Percentiles rank a stretch among this genome's conserved stretches.
Conservation (phyloP, 2,888 invertebrate genomes). For the Xanthorhoe designata region DNA sequence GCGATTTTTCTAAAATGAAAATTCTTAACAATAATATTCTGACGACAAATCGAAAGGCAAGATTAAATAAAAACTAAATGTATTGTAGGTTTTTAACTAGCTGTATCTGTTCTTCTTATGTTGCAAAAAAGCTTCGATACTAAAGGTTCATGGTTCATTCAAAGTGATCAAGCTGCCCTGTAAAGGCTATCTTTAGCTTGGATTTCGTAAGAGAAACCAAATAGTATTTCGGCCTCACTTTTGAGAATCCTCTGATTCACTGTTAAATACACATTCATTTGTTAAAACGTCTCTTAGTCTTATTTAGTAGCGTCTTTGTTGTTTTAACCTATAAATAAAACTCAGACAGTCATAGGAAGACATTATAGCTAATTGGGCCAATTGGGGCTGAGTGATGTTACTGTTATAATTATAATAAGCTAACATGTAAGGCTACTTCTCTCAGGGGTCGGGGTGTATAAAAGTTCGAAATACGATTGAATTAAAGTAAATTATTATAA, state of each 20-base stretch:
- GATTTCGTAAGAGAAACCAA: conserved; percentile 32
- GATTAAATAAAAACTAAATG: too few relatives aligned
- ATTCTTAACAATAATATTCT: too few relatives aligned
- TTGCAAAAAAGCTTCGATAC: background rate
- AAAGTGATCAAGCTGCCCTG: conserved; percentile 9
- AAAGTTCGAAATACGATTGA: too few relatives aligned
- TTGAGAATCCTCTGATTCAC: conserved; percentile 28
- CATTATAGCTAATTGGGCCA: conserved; percentile 3
- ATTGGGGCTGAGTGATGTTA: background rate
- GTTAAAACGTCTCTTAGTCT: conserved; percentile 29
- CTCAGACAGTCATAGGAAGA: conserved; percentile 23
- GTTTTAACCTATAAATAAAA: conserved; percentile 29
- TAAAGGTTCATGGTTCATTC: background rate
- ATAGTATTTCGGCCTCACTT: conserved; percentile 24
- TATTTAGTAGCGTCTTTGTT: conserved; percentile 32
- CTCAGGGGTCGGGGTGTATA: too few relatives aligned
- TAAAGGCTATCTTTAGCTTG: conserved; percentile 10
- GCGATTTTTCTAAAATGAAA: too few relatives aligned
- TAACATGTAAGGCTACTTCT: too few relatives aligned
- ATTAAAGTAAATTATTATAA: too few relatives aligned
- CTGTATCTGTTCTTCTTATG: too few relatives aligned
- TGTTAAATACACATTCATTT: conserved; percentile 34
- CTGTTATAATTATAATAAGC: background rate
- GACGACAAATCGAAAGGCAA: too few relatives aligned
- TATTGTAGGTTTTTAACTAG: too few relatives aligned